Conservation (phyloP, 1,140 invertebrate species). For the Limonius californicus region DNA sequence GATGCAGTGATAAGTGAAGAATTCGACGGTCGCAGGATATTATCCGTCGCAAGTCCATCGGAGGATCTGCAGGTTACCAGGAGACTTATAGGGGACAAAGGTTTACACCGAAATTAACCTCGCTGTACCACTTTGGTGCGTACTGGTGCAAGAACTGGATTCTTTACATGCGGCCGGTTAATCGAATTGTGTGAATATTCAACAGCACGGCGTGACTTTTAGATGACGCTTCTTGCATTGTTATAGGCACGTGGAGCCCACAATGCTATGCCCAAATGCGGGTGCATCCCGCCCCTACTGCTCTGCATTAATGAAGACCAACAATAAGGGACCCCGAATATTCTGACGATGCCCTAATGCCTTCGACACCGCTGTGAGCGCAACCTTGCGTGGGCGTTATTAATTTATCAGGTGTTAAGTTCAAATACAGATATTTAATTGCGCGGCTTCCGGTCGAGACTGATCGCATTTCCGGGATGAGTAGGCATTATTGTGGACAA, state of each 20-base stretch:
- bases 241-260: slow-evolving; percentile 1
- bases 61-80: background rate
- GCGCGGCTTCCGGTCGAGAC: slow-evolving; percentile 28
- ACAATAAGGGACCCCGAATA: background rate
- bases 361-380: background rate
- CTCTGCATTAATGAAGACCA: slow-evolving; percentile 3
- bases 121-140: background rate
- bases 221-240: background rate
- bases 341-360: background rate
- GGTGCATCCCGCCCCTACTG: slow-evolving; percentile 3
- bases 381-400: slow-evolving; percentile 26
- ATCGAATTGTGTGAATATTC: slow-evolving; percentile 13
- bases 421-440: slow-evolving; percentile 33
- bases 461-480: slow-evolving; percentile 35
- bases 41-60: background rate
- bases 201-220: slow-evolving; percentile 10
- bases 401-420: slow-evolving; percentile 39
- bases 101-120: too few relatives aligned
- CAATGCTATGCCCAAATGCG: background rate
- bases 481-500: slow-evolving; percentile 35
- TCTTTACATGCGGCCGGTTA: background rate
- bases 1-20: background rate
- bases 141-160: background rate
- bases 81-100: background rate
- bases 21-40: background rate